These are phyloP conservation scores for Sicus ferrugineus DNA, from an alignment of 2,888 invertebrate genomes.

Conservation along the genomic window DNA sequence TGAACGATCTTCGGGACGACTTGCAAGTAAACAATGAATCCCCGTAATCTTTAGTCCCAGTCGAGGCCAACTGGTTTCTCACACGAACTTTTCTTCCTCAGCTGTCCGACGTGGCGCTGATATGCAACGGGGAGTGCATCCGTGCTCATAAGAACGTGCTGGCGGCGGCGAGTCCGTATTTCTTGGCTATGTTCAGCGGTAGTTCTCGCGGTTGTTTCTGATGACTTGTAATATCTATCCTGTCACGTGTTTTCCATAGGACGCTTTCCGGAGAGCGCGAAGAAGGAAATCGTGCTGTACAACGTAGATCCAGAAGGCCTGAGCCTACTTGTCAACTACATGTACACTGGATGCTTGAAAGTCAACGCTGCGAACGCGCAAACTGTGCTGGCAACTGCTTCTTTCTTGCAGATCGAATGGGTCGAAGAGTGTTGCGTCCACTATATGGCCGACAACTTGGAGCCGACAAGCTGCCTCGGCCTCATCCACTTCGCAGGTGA, in stretches of 20 bases:
- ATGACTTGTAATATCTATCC: background rate
- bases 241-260: slow-evolving; percentile 37
- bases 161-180: slow-evolving; percentile 51
- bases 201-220: background rate
- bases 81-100: slow-evolving; percentile 21
- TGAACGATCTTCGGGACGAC: slow-evolving; percentile 44
- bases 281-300: slow-evolving; percentile 46
- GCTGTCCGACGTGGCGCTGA: slow-evolving; percentile 48
- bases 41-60: too few relatives aligned
- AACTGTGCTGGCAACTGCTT: slow-evolving; percentile 46
- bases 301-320: slow-evolving; percentile 46
- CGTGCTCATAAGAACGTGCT: slow-evolving; percentile 49
- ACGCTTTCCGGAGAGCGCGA: slow-evolving; percentile 47
- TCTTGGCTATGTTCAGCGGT: slow-evolving; percentile 52
- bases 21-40: slow-evolving; percentile 38
- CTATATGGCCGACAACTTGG: slow-evolving; percentile 44
- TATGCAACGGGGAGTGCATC: slow-evolving; percentile 42
- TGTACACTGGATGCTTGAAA: slow-evolving; percentile 49
- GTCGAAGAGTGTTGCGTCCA: slow-evolving; percentile 47
- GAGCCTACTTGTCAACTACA: slow-evolving; percentile 46
- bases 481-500: slow-evolving; percentile 49
- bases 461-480: slow-evolving; percentile 48
- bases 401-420: slow-evolving; percentile 48
- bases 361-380: slow-evolving; percentile 46
- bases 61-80: background rate